These are phyloP conservation scores for Spisula subtruncata DNA, from an alignment of 2,888 invertebrate species.

Conservation along the genomic window DNA sequence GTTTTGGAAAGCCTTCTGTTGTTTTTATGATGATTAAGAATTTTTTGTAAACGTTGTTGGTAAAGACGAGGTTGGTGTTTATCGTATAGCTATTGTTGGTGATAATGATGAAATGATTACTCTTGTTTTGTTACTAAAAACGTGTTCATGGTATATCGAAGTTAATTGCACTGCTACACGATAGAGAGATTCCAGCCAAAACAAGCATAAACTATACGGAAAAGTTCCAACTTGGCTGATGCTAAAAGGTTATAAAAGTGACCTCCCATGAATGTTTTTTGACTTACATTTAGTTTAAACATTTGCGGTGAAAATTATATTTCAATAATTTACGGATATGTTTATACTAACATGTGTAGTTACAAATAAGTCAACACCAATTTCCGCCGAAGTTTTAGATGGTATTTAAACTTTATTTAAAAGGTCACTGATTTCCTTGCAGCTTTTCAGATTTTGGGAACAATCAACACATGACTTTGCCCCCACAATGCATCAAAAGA, in stretches of 20 bases:
- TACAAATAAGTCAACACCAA: neutral
- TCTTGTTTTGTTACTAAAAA: too few species aligned
- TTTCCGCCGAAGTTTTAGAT: neutral
- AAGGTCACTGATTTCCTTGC: conserved; percentile 13
- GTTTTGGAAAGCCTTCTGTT: neutral
- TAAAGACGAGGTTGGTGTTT: neutral
- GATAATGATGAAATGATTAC: neutral
- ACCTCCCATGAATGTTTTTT: too few species aligned
- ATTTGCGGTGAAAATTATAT: too few species aligned
- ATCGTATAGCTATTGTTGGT: neutral
- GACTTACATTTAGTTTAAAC: too few species aligned
- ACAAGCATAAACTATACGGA: too few species aligned
- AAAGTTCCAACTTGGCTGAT: too few species aligned
- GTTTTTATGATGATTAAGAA: neutral
- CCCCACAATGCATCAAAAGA: neutral
- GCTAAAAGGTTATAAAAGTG: too few species aligned
- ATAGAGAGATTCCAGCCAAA: too few species aligned
- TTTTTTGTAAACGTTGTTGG: neutral
- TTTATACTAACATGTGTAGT: neutral
- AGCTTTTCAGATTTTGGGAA: neutral
- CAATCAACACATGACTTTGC: neutral
- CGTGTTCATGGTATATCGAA: too few species aligned
- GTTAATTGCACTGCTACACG: too few species aligned
- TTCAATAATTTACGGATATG: neutral
- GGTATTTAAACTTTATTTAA: neutral